Base-by-base conservation (phyloP, 2,113 vertebrate genomes). In the Eudorcas thomsonii region DNA sequence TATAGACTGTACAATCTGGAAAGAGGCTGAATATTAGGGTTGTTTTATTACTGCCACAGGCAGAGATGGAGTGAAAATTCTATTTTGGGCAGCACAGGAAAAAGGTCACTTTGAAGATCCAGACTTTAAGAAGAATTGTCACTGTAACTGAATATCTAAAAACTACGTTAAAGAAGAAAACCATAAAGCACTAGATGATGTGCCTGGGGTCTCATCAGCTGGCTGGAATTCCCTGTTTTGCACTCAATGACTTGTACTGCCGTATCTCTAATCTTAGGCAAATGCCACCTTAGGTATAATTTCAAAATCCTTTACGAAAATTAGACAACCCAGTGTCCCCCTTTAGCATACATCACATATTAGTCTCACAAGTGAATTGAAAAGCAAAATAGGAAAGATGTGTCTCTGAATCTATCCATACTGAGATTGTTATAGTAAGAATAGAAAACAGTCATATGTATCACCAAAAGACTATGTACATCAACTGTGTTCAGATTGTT, bases 261-360 rank as follows among this genome's bases (percentile, higher is more conserved):
- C 62, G 21, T 39, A 21, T 52, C 71, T 95, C 52, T 87, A 23
- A 52, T 83, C 92, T 90, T 93, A 94, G 4, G 14, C 88, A 86
- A 83, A 36, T 97, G 60, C 39, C 16, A 87, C 9, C 15, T 83
- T 78, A 67, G 48, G 30, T 81, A 5, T 88, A 83, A 74, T 59
- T 97, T 93, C 64, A 50, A 96, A 89, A 94, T 94, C 25, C 0
- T 89, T 95, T 86, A 59, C 45, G 74, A 87, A 95, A 85, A 96
- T 96, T 39, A 96, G 54, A 89, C 36, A 71, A 74, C 8, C 59
- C 33, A 17, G 39, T 11, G 4, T 95, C 59, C 21, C 45, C 30
- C 28, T 50, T 50, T 16, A 82, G 33, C 25, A 57, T 3, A n/a
- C 39, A 45, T 15, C n/a, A 59, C 36, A 52, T 39, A 89, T 43